Evolutionary conservation across 2,888 invertebrate genomes (phyloP).

Genomic region (Crioceris asparagi): DNA sequence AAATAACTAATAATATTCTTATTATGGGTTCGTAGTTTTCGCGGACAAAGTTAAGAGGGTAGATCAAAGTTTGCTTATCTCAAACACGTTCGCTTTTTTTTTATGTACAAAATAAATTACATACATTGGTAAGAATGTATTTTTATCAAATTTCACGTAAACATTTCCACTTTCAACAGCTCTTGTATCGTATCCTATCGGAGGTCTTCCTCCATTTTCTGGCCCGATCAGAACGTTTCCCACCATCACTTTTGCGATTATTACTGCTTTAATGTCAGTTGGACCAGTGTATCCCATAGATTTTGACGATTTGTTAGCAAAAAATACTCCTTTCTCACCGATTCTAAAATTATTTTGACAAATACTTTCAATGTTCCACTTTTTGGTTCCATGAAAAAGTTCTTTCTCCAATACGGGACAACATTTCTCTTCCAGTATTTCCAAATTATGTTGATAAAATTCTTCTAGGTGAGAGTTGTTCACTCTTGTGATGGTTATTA

Average conservation of each 20-base stretch:
- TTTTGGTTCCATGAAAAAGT: constrained; percentile 14
- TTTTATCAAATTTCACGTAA: constrained; percentile 16
- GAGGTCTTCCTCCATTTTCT: constrained; percentile 9
- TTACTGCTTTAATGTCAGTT: constrained; percentile 10
- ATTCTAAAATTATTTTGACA: constrained; percentile 10
- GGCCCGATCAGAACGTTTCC: constrained; percentile 6
- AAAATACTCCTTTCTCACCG: constrained; percentile 17
- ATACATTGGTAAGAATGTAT: constrained; percentile 12
- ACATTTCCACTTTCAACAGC: constrained; percentile 8
- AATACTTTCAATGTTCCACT: constrained; percentile 9
- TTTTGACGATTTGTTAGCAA: constrained; percentile 13
- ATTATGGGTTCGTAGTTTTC: too few species aligned
- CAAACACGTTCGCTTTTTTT: too few species aligned
- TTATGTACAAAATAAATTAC: constrained; percentile 14
- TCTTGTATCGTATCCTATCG: constrained; percentile 11
- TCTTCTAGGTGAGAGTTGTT: neutral
- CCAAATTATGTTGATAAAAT: neutral
- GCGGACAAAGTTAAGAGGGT: too few species aligned
- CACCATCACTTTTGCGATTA: constrained; percentile 15
- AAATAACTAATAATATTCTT: too few species aligned
- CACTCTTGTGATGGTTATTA: too few species aligned
- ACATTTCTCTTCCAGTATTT: too few species aligned
- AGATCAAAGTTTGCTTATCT: too few species aligned
- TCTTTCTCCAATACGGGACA: too few species aligned
- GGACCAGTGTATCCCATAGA: constrained; percentile 15